phyloP scores from a whole-genome alignment of 2,888 invertebrate genomes.

The Alentia gelatinosa region DNA sequence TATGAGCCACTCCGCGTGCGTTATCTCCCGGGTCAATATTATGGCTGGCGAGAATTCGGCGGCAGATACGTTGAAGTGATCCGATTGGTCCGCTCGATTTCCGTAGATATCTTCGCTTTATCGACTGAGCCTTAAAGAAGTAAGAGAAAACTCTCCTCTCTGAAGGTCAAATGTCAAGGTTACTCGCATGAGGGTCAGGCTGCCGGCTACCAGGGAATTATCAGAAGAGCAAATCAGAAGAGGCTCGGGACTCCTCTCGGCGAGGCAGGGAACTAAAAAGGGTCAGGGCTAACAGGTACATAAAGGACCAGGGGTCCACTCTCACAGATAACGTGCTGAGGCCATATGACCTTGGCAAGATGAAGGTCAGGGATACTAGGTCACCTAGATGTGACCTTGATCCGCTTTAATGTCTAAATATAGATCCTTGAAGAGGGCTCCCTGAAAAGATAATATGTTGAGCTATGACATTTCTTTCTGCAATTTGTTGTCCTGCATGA shows the following conservation, averaged over 20 bases:
- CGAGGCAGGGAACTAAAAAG: neutral
- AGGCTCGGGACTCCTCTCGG: neutral
- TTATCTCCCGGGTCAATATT: neutral
- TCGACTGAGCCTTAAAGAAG: neutral
- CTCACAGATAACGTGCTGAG: neutral
- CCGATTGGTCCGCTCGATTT: neutral
- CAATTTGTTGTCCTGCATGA: too few relatives aligned
- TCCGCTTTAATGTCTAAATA: neutral
- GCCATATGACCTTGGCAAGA: neutral
- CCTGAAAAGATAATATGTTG: too few relatives aligned
- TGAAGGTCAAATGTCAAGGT: neutral
- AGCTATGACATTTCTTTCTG: too few relatives aligned
- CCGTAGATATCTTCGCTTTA: neutral
- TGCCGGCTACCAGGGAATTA: neutral
- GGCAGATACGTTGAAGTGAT: neutral
- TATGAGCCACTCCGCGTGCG: neutral
- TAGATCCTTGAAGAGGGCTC: neutral
- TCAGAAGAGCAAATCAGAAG: neutral
- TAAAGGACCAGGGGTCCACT: neutral
- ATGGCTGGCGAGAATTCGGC: neutral
- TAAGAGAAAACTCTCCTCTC: neutral
- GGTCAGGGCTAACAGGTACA: neutral
- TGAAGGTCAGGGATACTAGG: neutral
- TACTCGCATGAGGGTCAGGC: neutral
- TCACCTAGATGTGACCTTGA: neutral